Conservation (phyloP, 2,113 vertebrate species). For the Axis porcinus region DNA sequence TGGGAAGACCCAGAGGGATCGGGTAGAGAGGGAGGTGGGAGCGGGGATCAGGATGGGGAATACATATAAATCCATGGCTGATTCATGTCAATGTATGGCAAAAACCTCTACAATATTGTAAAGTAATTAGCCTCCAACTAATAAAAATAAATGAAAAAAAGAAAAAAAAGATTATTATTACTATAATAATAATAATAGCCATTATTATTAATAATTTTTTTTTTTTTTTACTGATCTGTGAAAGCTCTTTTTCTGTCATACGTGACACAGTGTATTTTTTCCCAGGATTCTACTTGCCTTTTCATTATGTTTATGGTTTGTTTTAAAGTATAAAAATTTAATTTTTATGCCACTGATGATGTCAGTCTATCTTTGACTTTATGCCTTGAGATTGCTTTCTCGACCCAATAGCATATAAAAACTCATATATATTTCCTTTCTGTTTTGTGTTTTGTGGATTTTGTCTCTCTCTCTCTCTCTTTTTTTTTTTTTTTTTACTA, state of each 20-base stretch:
- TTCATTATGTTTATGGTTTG: not conserved
- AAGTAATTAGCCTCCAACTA: no score
- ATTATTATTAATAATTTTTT: not conserved
- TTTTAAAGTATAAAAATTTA: slow-evolving; percentile 14
- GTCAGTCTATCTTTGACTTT: slow-evolving; percentile 1
- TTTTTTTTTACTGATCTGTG: not conserved
- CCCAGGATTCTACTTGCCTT: not conserved
- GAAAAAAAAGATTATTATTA: not conserved
- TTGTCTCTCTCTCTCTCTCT: no score
- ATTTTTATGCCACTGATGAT: not conserved
- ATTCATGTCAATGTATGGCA: no score
- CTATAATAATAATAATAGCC: not conserved
- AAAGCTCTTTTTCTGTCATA: not conserved
- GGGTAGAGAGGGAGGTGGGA: no score
- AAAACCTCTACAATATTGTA: no score
- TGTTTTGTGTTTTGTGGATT: not conserved
- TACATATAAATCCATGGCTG: no score
- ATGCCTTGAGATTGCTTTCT: slow-evolving; percentile 4
- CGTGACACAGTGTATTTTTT: not conserved
- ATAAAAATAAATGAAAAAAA: no score
- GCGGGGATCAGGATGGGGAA: no score
- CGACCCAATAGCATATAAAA: not conserved
- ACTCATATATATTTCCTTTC: not conserved
- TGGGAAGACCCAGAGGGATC: no score
- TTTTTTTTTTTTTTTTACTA: not conserved